These are phyloP conservation scores for Parotocinclus haroldoi DNA, from an alignment of 2,797 vertebrate species.

Conservation along the genomic window DNA sequence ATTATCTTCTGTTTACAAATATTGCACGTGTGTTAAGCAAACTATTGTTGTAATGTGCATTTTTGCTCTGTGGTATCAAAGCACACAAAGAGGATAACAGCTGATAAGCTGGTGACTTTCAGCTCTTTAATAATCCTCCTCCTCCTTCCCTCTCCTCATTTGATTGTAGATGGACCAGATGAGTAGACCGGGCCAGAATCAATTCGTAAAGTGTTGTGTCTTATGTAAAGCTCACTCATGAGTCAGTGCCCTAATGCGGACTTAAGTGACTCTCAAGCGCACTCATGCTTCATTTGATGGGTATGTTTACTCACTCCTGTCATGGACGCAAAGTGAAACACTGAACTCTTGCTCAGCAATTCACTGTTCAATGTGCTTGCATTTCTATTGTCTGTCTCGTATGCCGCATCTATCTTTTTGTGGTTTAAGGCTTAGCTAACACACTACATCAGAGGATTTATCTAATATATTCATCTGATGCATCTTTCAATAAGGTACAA, in stretches of 20 bases:
- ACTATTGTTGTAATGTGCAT: too few species aligned
- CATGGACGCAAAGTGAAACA: conserved; percentile 29
- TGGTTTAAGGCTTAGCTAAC: neutral
- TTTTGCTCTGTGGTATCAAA: too few species aligned
- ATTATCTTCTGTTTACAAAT: too few species aligned
- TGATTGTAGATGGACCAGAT: conserved; percentile 13
- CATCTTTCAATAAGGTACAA: too few species aligned
- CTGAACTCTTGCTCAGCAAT: conserved; percentile 21
- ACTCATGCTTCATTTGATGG: conserved; percentile 34
- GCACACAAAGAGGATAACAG: neutral
- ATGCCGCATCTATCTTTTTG: conserved; percentile 1
- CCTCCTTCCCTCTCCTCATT: neutral
- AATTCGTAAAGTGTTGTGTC: conserved; percentile 37
- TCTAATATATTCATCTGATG: too few species aligned
- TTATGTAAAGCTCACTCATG: conserved; percentile 26
- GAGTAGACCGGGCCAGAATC: conserved; percentile 11
- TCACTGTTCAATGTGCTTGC: conserved; percentile 5
- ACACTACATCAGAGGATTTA: neutral
- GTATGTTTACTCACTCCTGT: conserved; percentile 33
- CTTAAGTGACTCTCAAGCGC: conserved; percentile 13
- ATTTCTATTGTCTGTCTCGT: conserved; percentile 18
- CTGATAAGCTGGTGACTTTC: neutral
- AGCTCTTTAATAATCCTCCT: conserved; percentile 1
- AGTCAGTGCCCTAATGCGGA: conserved; percentile 32
- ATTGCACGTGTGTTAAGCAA: too few species aligned